Conservation (phyloP, 2,888 invertebrate genomes). For the Mamestra brassicae region DNA sequence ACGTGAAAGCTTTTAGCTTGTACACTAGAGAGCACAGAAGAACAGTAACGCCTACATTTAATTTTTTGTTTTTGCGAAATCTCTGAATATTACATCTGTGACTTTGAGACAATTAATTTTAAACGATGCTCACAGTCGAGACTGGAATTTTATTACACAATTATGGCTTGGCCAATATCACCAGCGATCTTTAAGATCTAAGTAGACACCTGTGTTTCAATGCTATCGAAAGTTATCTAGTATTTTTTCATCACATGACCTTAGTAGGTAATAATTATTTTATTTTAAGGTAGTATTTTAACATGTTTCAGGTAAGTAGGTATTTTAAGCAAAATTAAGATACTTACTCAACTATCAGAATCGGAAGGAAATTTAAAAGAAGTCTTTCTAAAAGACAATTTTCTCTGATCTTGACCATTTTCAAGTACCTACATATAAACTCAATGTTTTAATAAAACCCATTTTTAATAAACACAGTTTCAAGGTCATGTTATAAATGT, state of each 20-base stretch:
- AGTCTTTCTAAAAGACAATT: background rate
- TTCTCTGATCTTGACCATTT: no score
- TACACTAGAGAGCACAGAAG: background rate
- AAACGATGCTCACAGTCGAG: slow-evolving; percentile 1
- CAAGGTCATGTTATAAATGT: no score
- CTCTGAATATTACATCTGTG: background rate
- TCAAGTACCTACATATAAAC: no score
- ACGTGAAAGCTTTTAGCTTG: background rate
- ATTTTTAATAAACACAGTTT: no score
- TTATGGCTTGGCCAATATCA: slow-evolving; percentile 4
- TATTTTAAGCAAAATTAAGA: background rate
- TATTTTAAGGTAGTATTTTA: no score
- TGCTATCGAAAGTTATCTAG: background rate
- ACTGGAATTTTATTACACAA: background rate
- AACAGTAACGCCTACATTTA: background rate
- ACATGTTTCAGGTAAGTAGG: no score
- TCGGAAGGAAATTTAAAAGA: background rate
- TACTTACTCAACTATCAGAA: background rate
- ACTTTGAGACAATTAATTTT: slow-evolving; percentile 9
- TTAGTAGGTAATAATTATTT: background rate
- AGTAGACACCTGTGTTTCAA: background rate
- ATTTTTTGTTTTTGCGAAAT: background rate
- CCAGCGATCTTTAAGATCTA: no score
- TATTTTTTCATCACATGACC: background rate
- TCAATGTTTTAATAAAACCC: no score